Percentiles rank a stretch among this genome's conserved stretches.
These are phyloP conservation scores for Ceyx margarethae DNA, from an alignment of 2,113 vertebrate genomes.

Conservation along the genomic window DNA sequence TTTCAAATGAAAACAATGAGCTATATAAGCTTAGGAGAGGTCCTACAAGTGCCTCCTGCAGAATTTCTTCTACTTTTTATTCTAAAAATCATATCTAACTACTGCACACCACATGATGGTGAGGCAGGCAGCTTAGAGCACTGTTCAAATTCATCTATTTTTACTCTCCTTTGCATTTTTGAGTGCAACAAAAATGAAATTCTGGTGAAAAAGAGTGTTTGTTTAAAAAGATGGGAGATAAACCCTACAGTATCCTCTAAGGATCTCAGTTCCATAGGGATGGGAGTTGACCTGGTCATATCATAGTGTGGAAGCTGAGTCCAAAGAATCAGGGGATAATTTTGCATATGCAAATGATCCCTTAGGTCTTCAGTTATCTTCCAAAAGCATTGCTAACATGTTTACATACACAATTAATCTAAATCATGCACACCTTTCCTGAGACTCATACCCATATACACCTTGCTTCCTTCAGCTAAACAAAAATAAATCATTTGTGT, in stretches of 20 bases:
- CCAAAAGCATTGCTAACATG: background rate
- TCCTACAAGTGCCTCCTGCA: background rate
- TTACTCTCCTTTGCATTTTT: background rate
- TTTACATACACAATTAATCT: constrained; percentile 7
- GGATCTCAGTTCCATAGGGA: background rate
- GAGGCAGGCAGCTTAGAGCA: background rate
- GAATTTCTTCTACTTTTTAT: background rate
- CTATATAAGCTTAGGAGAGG: background rate
- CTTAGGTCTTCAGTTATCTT: background rate
- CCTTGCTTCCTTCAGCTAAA: background rate
- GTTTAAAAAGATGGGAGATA: constrained; percentile 4
- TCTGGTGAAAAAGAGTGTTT: background rate
- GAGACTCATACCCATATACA: background rate
- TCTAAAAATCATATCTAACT: background rate
- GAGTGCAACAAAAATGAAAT: background rate
- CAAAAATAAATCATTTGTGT: background rate
- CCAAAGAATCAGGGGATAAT: background rate
- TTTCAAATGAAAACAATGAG: constrained; percentile 1
- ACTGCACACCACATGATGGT: background rate
- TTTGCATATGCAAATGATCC: background rate
- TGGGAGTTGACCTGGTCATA: background rate
- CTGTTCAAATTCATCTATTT: background rate
- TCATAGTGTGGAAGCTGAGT: background rate
- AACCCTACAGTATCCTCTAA: background rate
- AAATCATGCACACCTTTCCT: constrained; percentile 10